Conservation (phyloP, 1,140 invertebrate species). For the Drosophila elegans region DNA sequence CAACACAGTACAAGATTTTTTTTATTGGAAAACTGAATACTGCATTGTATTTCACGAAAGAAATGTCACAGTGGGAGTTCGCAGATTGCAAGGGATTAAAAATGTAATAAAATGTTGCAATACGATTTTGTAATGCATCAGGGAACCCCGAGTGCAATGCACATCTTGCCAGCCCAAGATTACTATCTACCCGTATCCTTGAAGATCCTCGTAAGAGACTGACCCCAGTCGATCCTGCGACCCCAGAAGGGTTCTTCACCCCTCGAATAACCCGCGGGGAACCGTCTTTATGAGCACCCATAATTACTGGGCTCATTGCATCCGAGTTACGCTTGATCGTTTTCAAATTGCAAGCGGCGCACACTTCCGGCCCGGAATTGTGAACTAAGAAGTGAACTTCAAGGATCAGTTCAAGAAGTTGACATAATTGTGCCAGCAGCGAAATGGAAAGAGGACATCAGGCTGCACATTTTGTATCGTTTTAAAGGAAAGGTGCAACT, state of each 20-base stretch:
- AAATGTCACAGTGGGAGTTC: constrained; percentile 16
- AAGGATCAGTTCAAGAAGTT: constrained; percentile 70
- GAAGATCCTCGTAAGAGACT: constrained; percentile 22
- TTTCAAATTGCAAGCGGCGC: constrained; percentile 73
- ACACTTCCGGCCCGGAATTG: constrained; percentile 63
- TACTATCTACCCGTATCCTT: constrained; percentile 44
- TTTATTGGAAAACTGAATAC: neutral
- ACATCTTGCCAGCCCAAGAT: constrained; percentile 11
- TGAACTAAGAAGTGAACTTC: constrained; percentile 48
- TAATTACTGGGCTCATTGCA: constrained; percentile 69
- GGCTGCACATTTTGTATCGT: constrained; percentile 35
- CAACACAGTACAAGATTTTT: too few species aligned
- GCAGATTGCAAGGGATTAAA: neutral
- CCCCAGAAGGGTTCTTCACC: constrained; percentile 18
- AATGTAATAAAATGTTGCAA: constrained; percentile 18
- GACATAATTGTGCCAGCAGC: constrained; percentile 79
- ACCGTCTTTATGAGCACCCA: constrained; percentile 55
- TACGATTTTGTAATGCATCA: constrained; percentile 7
- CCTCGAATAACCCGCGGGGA: constrained; percentile 52
- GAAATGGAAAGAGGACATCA: constrained; percentile 3
- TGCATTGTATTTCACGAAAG: neutral
- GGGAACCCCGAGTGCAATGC: constrained; percentile 11
- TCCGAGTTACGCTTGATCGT: constrained; percentile 76
- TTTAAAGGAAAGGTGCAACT: constrained; percentile 28
- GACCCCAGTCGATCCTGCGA: constrained; percentile 3